Conservation (phyloP, 2,797 vertebrate genomes). For the Onychomys arenicola region DNA sequence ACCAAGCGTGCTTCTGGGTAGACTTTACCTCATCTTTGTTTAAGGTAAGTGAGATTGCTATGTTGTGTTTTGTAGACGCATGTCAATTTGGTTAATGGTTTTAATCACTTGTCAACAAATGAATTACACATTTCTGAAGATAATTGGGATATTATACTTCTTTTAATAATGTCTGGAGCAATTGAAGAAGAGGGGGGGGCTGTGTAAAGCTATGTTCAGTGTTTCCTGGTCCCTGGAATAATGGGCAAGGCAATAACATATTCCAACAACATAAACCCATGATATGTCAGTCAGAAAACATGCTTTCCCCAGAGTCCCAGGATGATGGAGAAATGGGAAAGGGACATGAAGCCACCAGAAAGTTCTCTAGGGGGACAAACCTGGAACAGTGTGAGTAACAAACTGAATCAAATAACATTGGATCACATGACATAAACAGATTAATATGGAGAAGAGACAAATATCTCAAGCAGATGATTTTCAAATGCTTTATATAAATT, state of each 20-base stretch:
- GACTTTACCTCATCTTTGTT: background rate
- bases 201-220: background rate
- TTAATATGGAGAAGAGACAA: background rate
- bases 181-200: background rate
- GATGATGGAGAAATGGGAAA: fast-evolving
- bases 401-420: background rate
- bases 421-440: background rate
- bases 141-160: background rate
- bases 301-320: background rate
- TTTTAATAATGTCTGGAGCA: background rate
- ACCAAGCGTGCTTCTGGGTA: background rate
- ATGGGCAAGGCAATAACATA: too few species aligned
- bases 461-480: background rate
- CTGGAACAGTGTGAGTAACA: background rate
- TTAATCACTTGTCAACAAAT: slow-evolving; percentile 2
- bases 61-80: background rate
- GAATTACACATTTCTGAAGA: slow-evolving; percentile 34
- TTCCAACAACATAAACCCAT: background rate
- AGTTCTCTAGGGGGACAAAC: background rate
- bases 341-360: background rate
- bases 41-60: background rate
- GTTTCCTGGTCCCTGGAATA: background rate
- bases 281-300: background rate
- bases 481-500: background rate
- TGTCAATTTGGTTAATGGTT: background rate